A percentile compares a stretch with the other conserved stretches of the same genome.
Evolutionary conservation across 2,797 vertebrate species (phyloP).

Genomic region (Pelobates cultripes): DNA sequence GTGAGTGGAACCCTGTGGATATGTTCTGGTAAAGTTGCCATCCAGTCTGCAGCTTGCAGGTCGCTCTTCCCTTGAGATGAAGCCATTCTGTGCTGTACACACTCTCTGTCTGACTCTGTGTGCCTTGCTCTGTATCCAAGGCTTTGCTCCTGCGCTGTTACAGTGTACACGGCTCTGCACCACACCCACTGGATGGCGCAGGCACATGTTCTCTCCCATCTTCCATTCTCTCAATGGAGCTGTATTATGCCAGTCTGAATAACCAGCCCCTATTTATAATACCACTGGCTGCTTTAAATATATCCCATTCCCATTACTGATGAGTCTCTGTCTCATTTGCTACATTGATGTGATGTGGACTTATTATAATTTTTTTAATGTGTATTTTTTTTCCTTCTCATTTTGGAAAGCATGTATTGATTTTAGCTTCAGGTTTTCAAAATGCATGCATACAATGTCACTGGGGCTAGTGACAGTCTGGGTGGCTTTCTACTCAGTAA

Average conservation of each 20-base stretch:
- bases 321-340: no score
- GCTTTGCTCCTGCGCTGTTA: slow-evolving; percentile 58
- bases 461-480: background rate
- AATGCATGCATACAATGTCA: no score
- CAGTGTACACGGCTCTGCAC: slow-evolving; percentile 68
- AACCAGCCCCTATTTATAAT: no score
- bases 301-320: no score
- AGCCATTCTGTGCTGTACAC: slow-evolving; percentile 79
- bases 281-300: no score
- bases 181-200: slow-evolving; percentile 78
- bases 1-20: slow-evolving; percentile 88
- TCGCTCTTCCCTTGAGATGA: slow-evolving; percentile 91
- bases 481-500: background rate
- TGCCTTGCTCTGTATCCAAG: slow-evolving; percentile 47
- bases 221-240: background rate
- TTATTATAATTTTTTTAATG: background rate
- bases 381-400: no score
- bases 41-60: slow-evolving; percentile 91
- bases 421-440: no score
- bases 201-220: background rate
- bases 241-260: background rate
- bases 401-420: no score
- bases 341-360: no score
- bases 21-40: slow-evolving; percentile 89
- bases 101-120: slow-evolving; percentile 42